Conservation (phyloP, 2,888 invertebrate species). For the Glomeris marginata region DNA sequence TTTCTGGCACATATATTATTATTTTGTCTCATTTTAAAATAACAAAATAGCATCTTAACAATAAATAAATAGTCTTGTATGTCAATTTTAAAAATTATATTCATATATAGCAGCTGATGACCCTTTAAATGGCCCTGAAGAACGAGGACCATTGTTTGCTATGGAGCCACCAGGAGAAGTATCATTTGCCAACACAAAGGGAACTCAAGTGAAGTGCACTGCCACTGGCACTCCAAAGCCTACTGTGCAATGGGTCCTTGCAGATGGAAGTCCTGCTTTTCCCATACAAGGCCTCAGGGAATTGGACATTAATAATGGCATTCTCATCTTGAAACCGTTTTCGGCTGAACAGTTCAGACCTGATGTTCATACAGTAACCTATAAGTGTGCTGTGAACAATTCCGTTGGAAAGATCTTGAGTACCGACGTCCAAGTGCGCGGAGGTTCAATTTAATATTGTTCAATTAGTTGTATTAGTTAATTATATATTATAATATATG, state of each 20-base stretch:
- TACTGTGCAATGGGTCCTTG: constrained; percentile 22
- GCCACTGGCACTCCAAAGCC: constrained; percentile 19
- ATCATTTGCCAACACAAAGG: constrained; percentile 9
- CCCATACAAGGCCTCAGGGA: constrained; percentile 21
- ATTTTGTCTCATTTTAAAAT: too few relatives aligned
- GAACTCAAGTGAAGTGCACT: constrained; percentile 1
- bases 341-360: constrained; percentile 16
- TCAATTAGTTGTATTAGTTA: too few relatives aligned
- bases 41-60: too few relatives aligned
- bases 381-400: constrained; percentile 19
- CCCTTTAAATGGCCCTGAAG: too few relatives aligned
- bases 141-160: background rate
- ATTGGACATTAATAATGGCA: constrained; percentile 19
- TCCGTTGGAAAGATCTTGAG: constrained; percentile 19
- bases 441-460: constrained; percentile 1
- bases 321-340: constrained; percentile 19
- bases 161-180: constrained; percentile 6
- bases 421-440: constrained; percentile 19
- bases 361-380: constrained; percentile 20
- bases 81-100: too few relatives aligned
- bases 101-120: too few relatives aligned
- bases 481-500: too few relatives aligned
- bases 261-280: constrained; percentile 21
- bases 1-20: too few relatives aligned
- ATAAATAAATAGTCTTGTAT: too few relatives aligned